Evolutionary conservation across 1,140 invertebrate genomes (phyloP), one percentile per base, ranked within the genome.

Genomic region (Hyles euphorbiae): DNA sequence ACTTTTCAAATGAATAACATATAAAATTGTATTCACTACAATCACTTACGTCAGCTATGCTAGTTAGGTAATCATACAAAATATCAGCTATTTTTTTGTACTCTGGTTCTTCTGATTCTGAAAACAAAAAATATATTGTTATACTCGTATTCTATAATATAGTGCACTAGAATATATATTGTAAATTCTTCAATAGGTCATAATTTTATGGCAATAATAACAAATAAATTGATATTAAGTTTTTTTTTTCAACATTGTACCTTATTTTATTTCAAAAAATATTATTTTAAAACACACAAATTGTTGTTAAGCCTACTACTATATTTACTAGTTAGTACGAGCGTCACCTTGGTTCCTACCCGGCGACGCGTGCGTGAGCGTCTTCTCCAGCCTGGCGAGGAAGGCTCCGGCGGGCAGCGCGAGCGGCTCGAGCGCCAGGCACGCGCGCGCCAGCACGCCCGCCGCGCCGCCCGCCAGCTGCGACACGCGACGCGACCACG

Each of bases 351-450:
- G 9, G 47, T n/a, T 48, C 47, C 11, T 5, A 46, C 22, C 22
- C 22, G 22, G 36, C 47, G n/a, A 22, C 0, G 10, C 9, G n/a
- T 22, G 47, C 46, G 72, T 69, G 4, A 83, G 70, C 8, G 68
- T 55, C 5, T 75, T 64, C 62, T 93, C 92, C 33, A 93, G 83
- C 50, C 91, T 88, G 4, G 90, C 90, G 34, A 92, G 79, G 55
- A 93, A 85, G 45, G 87, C 83, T 53, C 90, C 91, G 60, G 91
- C 91, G 65, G 91, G 90, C 74, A 92, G 87, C n/a, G 90, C 91
- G 46, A 93, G 81, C 2, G 91, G 91, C 56, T 91, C 90, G 33
- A 93, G 84, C 44, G 92, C 82, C 0, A 85, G 70, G 40, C 86
- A 85, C 3, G 89, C 78, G 9, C 90, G 74, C 46, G 91, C 91